These are phyloP conservation scores for Dermatemys mawii DNA, from an alignment of 2,113 vertebrate species.

Conservation along the genomic window DNA sequence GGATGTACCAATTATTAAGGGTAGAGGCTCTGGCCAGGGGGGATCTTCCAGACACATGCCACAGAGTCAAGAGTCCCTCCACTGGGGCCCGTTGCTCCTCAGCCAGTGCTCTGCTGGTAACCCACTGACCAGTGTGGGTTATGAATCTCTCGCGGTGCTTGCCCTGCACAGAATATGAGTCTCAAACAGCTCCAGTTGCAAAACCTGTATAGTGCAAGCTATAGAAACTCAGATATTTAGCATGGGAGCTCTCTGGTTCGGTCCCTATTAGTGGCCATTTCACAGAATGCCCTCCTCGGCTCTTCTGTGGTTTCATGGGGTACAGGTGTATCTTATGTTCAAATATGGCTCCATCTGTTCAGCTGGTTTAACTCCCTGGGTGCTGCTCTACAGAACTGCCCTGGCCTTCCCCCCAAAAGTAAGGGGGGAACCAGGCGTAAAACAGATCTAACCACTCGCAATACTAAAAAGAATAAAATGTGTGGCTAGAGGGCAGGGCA, in stretches of 20 bases:
- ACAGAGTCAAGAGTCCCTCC: neutral
- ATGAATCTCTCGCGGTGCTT: neutral
- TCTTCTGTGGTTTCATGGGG: neutral
- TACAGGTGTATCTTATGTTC: neutral
- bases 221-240: neutral
- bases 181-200: neutral
- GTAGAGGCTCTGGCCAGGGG: neutral
- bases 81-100: too few relatives aligned
- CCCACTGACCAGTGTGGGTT: neutral
- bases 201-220: neutral
- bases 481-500: neutral
- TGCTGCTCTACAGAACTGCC: neutral
- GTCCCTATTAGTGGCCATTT: neutral
- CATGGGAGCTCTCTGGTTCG: neutral
- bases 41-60: neutral
- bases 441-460: neutral
- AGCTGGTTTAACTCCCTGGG: neutral
- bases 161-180: neutral
- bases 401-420: neutral
- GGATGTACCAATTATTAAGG: neutral
- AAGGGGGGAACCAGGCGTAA: neutral
- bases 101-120: neutral
- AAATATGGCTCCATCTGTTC: neutral
- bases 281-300: neutral
- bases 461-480: neutral